Evolutionary conservation across 2,797 vertebrate genomes (phyloP), one percentile per base, ranked within the genome.

Genomic region (Pangasius djambal): DNA sequence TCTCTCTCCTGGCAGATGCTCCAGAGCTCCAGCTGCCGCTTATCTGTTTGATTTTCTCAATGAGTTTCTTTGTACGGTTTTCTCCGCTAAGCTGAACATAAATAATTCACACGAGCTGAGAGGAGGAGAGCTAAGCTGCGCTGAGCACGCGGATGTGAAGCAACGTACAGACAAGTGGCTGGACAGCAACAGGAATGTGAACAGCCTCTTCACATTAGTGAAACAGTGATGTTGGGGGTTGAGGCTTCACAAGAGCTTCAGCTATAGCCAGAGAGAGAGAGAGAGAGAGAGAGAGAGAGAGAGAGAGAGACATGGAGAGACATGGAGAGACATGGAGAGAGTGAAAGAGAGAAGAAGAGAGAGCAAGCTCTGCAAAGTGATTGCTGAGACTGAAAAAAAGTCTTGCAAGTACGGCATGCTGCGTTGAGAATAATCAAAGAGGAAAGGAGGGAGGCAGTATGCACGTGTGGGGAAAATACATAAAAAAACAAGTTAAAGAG

Each of bases 381-480:
- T 89, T 72, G 83, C 83, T 77, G 22, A 81, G 63, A 86, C 52
- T 50, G 52, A 48, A 86, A 88, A 89, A 85, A 88, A 79, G 67
- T 78, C 79, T 74, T 87, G 34, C 28, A 75, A 88, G 70, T 77
- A 34, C 90, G 88, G 88, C 85, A 89, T 85, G 72, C 90, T 89
- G 86, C 55, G 88, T 79, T 91, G 87, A 90, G 59, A 87, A 89
- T 90, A 89, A 90, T 88, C 75, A 74, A 86, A 92, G 85, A 78
- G 72, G 63, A 88, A 91, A 82, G 63, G 72, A 85, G 75, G 18
- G 83, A 74, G 63, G 28, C 37, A 57, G 63, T 61, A 48, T 65
- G 74, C 65, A 69, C 52, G 16, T 86, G 67, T 75, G 59, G 81
- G 12, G 67, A 87, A 61, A 85, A 67, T n/a, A 88, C 13, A 18